A percentile compares a stretch with the other conserved stretches of the same genome.
Conservation (phyloP, 2,113 vertebrate species). For the Carollia perspicillata region DNA sequence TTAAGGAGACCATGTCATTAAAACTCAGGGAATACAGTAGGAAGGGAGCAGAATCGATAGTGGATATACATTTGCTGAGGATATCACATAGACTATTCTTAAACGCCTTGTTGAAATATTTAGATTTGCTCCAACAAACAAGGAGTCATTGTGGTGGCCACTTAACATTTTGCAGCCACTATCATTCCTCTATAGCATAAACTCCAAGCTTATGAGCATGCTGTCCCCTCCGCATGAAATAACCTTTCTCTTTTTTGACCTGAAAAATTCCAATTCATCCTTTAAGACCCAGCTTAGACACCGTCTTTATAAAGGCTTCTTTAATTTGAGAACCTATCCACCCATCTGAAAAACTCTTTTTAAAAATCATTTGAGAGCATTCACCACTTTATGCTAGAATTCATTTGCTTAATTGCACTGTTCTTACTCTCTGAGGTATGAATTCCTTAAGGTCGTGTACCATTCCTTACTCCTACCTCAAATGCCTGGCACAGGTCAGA, state of each 20-base stretch:
- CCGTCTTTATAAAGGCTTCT: background rate
- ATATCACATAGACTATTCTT: background rate
- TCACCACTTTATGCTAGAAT: background rate
- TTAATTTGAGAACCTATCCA: background rate
- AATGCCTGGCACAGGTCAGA: background rate
- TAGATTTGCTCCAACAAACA: background rate
- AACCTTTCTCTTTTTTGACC: background rate
- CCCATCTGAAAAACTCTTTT: background rate
- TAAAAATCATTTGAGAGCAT: background rate
- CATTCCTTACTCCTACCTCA: background rate
- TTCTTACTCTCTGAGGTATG: background rate
- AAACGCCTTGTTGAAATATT: background rate
- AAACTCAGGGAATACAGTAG: background rate
- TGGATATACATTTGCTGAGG: background rate
- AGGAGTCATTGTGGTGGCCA: background rate
- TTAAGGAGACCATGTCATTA: background rate
- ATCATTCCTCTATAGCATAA: background rate
- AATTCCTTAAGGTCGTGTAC: background rate
- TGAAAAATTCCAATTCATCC: background rate
- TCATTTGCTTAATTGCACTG: background rate
- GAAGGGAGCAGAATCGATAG: background rate
- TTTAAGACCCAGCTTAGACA: background rate
- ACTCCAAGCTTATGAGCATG: background rate
- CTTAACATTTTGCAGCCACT: background rate
- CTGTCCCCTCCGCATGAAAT: background rate